Evolutionary conservation across 2,888 invertebrate genomes (phyloP), one percentile per base, ranked within the genome.

Genomic region (Sminthurinus aureus): DNA sequence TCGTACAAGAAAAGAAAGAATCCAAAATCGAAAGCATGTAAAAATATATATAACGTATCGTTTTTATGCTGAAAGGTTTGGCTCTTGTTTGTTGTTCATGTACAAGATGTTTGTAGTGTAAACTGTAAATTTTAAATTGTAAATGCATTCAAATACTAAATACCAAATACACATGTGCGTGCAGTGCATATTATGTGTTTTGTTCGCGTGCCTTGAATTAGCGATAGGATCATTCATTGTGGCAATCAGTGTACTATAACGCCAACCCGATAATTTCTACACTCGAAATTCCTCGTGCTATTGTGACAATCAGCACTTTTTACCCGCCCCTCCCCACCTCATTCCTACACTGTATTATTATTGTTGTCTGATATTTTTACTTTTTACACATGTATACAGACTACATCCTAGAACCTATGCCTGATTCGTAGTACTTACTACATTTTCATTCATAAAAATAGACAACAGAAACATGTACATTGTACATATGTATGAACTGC

Each of bases 231-330:
- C 79, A 83, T 38, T 38, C 38, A 1, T 4, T 76, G 69, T 24
- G 51, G 66, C 24, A 78, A 79, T 85, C 74, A 38, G 38, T 38
- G 38, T 38, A n/a, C n/a, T n/a, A n/a, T n/a, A 38, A 83, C 85
- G 83, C 85, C 67, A 80, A 81, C 83, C 79, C 84, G 85, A 84
- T 85, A 85, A 85, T 85, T 85, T 83, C 83, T 51, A 85, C 81
- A 67, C 83, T 85, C 83, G 85, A 85, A 84, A 84, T 84, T 85
- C 83, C 84, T 73, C 85, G 84, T 38, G 38, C 83, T 50, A 83
- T 83, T 80, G 85, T 85, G 85, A 85, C 85, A 85, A 85, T 85
- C 79, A 85, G 81, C 64, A 81, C 81, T 81, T 81, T 81, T 81
- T 81, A 81, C 81, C 81, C 81, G 81, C 81, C 81, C 24, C 38